Conservation (phyloP, 92 coral and sea anemone species). For the Zoanthus gigantus region DNA sequence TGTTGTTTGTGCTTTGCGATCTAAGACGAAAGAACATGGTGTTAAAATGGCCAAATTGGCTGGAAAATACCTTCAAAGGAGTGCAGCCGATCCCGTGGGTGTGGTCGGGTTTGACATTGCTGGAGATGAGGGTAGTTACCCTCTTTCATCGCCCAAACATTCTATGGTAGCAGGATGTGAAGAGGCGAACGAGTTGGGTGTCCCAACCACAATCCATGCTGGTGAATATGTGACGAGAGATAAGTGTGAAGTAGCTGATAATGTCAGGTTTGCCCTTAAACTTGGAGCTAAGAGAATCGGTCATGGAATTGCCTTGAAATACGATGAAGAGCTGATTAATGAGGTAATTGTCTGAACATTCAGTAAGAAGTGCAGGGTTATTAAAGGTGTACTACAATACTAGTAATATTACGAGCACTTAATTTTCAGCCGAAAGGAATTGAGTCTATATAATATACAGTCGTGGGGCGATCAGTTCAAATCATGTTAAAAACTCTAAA, state of each 20-base stretch:
- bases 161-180: conserved; percentile 33
- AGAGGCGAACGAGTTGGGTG: conserved; percentile 24
- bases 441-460: too few species aligned
- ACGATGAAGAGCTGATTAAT: not conserved
- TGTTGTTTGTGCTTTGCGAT: conserved; percentile 36
- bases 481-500: too few species aligned
- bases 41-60: conserved; percentile 37
- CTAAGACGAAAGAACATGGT: conserved; percentile 30
- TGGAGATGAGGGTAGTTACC: conserved; percentile 37
- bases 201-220: conserved; percentile 33
- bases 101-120: conserved; percentile 45
- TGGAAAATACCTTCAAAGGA: conserved; percentile 14
- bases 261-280: conserved; percentile 24
- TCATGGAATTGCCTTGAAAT: conserved; percentile 39
- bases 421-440: too few species aligned
- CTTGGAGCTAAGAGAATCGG: conserved; percentile 44
- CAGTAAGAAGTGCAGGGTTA: too few species aligned
- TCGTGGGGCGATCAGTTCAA: too few species aligned
- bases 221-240: conserved; percentile 25
- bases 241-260: not conserved
- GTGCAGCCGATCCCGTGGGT: conserved; percentile 23
- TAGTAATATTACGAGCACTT: too few species aligned
- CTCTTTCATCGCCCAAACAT: conserved; percentile 13
- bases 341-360: conserved; percentile 5
- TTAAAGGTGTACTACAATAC: too few species aligned